phyloP scores from a whole-genome alignment of 2,113 vertebrate species.

The Okapia johnstoni region DNA sequence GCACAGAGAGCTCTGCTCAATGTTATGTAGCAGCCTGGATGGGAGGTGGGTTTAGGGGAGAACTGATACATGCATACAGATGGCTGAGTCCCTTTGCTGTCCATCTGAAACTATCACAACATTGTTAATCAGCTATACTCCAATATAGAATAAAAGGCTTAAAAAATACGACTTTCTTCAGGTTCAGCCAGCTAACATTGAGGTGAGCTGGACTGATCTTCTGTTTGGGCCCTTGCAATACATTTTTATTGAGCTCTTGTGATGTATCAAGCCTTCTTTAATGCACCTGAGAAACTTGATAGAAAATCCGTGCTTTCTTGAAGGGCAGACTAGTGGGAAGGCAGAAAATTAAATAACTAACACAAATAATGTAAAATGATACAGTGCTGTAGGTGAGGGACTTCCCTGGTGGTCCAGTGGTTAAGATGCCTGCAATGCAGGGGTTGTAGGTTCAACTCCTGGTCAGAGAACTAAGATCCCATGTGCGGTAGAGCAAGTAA shows the following conservation, averaged over 20 bases:
- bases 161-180: background rate
- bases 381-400: background rate
- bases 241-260: background rate
- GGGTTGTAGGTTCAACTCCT: background rate
- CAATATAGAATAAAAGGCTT: background rate
- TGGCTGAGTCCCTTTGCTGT: background rate
- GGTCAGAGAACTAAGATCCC: background rate
- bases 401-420: background rate
- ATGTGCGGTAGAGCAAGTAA: accelerated
- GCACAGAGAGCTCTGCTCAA: background rate
- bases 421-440: background rate
- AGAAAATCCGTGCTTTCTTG: background rate
- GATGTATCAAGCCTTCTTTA: background rate
- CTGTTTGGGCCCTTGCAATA: background rate
- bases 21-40: background rate
- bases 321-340: background rate
- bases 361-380: background rate
- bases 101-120: background rate
- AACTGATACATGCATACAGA: background rate
- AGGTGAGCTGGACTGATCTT: background rate
- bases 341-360: background rate
- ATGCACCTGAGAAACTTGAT: background rate
- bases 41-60: background rate
- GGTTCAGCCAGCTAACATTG: accelerated
- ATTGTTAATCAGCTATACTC: background rate